These are phyloP conservation scores for Triplophysa bombifrons DNA, from an alignment of 2,797 vertebrate genomes.

Conservation along the genomic window DNA sequence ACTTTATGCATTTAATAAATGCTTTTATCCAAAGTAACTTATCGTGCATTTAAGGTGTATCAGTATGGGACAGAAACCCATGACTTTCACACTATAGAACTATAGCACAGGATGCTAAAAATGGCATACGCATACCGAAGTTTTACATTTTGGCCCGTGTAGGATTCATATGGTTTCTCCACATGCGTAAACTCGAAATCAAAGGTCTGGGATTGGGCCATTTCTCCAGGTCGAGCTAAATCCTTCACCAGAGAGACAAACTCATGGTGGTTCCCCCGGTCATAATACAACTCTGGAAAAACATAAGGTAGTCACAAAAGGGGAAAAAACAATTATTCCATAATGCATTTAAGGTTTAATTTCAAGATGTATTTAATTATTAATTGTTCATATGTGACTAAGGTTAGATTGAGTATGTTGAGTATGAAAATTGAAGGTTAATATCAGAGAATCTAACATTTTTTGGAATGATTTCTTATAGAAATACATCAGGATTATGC, in stretches of 20 bases:
- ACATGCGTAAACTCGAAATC: slow-evolving; percentile 99
- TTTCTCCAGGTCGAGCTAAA: slow-evolving; percentile 93
- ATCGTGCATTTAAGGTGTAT: too few species aligned
- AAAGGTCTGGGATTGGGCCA: slow-evolving; percentile 95
- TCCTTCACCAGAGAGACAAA: slow-evolving; percentile 98
- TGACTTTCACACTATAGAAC: too few species aligned
- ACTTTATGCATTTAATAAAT: too few species aligned
- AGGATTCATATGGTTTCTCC: slow-evolving; percentile 97
- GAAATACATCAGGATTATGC: not conserved
- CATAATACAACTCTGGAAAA: slow-evolving; percentile 91
- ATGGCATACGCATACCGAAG: slow-evolving; percentile 77
- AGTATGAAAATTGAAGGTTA: too few species aligned
- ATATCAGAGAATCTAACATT: not conserved
- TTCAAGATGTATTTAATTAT: too few species aligned
- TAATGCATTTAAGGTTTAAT: not conserved
- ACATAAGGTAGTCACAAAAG: not conserved
- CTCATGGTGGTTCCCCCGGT: slow-evolving; percentile 97
- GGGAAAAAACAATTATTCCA: not conserved
- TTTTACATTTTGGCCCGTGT: slow-evolving; percentile 98
- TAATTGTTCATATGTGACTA: too few species aligned
- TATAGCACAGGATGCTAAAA: too few species aligned
- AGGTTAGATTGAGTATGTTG: too few species aligned
- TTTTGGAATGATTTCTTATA: not conserved
- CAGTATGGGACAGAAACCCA: too few species aligned
- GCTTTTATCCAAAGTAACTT: too few species aligned